Evolutionary conservation across 2,113 vertebrate genomes (phyloP), one percentile per base, ranked within the genome.

Genomic region (Catharus bicknelli): DNA sequence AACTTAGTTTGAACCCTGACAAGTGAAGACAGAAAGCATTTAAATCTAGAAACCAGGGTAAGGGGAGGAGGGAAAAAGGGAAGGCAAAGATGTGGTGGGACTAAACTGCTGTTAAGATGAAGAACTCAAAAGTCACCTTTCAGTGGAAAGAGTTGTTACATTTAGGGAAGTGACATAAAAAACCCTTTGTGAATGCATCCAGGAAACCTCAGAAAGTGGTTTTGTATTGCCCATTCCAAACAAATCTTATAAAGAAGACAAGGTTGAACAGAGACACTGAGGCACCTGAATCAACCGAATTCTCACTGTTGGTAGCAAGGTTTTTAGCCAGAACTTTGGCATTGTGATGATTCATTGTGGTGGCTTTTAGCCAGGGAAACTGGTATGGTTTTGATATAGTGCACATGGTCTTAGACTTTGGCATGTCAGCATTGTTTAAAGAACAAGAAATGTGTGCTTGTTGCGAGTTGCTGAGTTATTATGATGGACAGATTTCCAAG

Each of bases 361-460:
- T 96, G 90, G 85, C 92, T 88, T 69, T 94, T 79, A 94, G 53
- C 93, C 94, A 96, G 93, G 63, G 79, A 69, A 78, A 62, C 34
- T 69, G 90, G 83, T 90, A 72, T 53, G 97, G 96, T 98, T 98
- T 97, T 97, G 96, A 97, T 96, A 88, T 4, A 74, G 69, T 57
- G 75, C 32, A 81, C 94, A 77, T 82, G 96, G 97, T 86, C 92
- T 80, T 66, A 95, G 95, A 92, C 91, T 96, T 88, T 67, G 72
- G 51, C 82, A 83, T 86, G 94, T 96, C 97, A 97, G 66, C 94
- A 90, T 63, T 54, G 85, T 93, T 88, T 94, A 91, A 96, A 95
- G 88, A 96, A 89, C 91, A 93, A 90, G 83, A 86, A 93, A 81
- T 1, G 20, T 90, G 89, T 77, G 86, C 91, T 91, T 16, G 54